A percentile compares a stretch with the other conserved stretches of the same genome.
phyloP scores from a whole-genome alignment of 2,888 invertebrate genomes.

The Thera obeliscata region DNA sequence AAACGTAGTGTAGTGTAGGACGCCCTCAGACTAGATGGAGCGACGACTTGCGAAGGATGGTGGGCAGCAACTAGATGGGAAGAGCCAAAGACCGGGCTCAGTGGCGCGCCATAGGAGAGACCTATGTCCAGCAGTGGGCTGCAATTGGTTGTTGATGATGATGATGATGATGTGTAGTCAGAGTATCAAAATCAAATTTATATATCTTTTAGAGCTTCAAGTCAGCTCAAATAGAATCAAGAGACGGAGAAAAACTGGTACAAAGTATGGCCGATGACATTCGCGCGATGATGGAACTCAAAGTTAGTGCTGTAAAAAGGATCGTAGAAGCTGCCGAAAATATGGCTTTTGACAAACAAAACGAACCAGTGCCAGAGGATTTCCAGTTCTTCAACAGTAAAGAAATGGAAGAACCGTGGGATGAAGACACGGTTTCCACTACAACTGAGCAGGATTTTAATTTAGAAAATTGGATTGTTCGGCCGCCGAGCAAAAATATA shows the following conservation, averaged over 20 bases:
- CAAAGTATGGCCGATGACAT: slow-evolving; percentile 93
- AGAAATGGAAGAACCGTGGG: slow-evolving; percentile 86
- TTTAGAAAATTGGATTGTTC: slow-evolving; percentile 79
- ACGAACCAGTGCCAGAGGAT: slow-evolving; percentile 82
- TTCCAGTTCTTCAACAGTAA: slow-evolving; percentile 89
- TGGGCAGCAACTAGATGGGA: no score
- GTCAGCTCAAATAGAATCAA: slow-evolving; percentile 88
- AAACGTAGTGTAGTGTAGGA: no score
- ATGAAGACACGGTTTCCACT: slow-evolving; percentile 77
- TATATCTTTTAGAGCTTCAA: slow-evolving; percentile 88
- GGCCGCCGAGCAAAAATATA: slow-evolving; percentile 85
- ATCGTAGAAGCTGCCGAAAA: slow-evolving; percentile 96
- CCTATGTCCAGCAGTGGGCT: no score
- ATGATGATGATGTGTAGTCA: background rate
- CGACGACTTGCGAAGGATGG: no score
- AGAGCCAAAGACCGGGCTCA: no score
- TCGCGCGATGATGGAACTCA: slow-evolving; percentile 94
- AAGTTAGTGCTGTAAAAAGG: slow-evolving; percentile 93
- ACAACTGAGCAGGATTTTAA: slow-evolving; percentile 82
- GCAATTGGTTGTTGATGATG: no score
- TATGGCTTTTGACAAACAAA: slow-evolving; percentile 87
- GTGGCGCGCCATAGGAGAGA: no score
- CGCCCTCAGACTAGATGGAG: no score
- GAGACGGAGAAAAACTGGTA: slow-evolving; percentile 91
- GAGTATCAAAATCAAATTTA: slow-evolving; percentile 9